Base-by-base conservation (phyloP, 2,888 invertebrate genomes). In the Cyclophora punctaria region DNA sequence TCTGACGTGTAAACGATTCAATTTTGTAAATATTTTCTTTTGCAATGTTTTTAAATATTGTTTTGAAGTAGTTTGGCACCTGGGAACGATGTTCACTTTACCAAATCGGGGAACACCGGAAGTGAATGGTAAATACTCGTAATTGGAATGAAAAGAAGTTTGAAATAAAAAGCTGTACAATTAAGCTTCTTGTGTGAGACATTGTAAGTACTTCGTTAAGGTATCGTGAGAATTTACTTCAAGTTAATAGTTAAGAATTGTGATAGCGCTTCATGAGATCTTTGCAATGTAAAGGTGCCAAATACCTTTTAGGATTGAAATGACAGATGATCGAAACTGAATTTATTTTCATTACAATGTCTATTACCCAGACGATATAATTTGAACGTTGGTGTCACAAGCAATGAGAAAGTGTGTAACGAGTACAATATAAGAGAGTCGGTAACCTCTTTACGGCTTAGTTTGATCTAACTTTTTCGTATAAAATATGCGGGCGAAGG, bases 211-310 rank as follows among this genome's bases (percentile, higher is more conserved):
- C 37, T 49, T 44, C 46, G 46, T 44, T 52, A 47, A 45, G 37
- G 6, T 47, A 49, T 55, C 34, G 52, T 46, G 45, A 49, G 52
- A 45, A 48, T 55, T 52, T 47, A 51, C 47, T 52, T 42, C 35
- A 50, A 54, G 34, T 51, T 45, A 41, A 44, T 49, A 54, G 6
- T 46, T 48, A 48, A 46, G 49, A 57, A 53, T 52, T 55, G 56
- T 57, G 56, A 60, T 57, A 60, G 49, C 44, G 44, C 48, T 37
- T 5, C 37, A 37, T 20, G 37, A 35, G 49, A 53, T 50, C 40
- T 43, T 47, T 47, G 48, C 46, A 49, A 51, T 55, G 52, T 47
- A 47, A 46, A 53, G 56, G 60, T 60, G 58, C 60, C 60, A 60
- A 60, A 60, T 44, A 58, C 55, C 47, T 54, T 48, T 52, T 50